phyloP scores from a whole-genome alignment of 2,888 invertebrate species.

The Eulithis prunata region DNA sequence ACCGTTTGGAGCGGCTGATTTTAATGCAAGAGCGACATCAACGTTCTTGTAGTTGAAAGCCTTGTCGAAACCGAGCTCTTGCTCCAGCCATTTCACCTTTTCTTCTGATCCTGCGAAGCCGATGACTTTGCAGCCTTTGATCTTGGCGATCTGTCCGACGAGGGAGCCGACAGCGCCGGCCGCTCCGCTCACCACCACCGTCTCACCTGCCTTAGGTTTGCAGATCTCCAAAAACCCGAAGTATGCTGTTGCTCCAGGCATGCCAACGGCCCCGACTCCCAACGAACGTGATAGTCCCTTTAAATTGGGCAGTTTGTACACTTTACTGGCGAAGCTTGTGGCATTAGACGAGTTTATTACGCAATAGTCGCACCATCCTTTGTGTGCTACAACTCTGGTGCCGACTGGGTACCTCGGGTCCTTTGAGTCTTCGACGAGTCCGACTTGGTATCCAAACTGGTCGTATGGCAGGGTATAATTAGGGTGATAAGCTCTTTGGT shows the following conservation, averaged over 20 bases:
- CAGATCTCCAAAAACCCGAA: constrained; percentile 89
- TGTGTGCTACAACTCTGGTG: constrained; percentile 81
- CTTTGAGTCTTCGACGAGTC: constrained; percentile 67
- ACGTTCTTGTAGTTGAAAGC: constrained; percentile 89
- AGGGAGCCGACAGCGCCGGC: constrained; percentile 89
- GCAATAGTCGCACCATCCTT: constrained; percentile 87
- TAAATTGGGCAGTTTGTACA: constrained; percentile 81
- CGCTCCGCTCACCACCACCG: constrained; percentile 88
- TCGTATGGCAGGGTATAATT: constrained; percentile 41
- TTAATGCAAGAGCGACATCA: constrained; percentile 80
- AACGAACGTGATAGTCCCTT: constrained; percentile 81
- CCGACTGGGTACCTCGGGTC: constrained; percentile 84
- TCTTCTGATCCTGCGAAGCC: constrained; percentile 76
- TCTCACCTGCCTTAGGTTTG: constrained; percentile 88
- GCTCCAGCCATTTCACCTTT: constrained; percentile 87
- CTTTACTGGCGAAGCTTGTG: constrained; percentile 31
- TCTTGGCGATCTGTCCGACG: constrained; percentile 80
- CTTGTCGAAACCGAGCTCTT: constrained; percentile 87
- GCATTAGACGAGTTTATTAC: constrained; percentile 41
- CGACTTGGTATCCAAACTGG: constrained; percentile 52
- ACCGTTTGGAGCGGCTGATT: constrained; percentile 87
- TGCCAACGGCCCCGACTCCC: constrained; percentile 86
- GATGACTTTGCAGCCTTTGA: constrained; percentile 83
- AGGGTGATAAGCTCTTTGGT: constrained; percentile 52
- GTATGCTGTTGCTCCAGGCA: constrained; percentile 89